Evolutionary conservation across 2,113 vertebrate genomes (phyloP), one percentile per base, ranked within the genome.

Genomic region (Aphyosemion australe): DNA sequence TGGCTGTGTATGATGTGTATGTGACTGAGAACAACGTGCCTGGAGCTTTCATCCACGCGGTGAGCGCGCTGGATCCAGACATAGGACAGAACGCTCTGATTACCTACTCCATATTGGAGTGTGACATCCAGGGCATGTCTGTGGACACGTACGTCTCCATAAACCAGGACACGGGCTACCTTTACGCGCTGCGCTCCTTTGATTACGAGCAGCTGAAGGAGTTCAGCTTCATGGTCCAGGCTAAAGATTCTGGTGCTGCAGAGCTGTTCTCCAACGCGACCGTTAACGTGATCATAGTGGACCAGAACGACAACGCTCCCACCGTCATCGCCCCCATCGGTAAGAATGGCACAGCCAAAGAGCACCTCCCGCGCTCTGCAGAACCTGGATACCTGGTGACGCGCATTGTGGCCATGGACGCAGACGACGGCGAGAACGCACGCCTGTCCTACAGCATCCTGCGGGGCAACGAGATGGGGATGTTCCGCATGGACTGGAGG

Each of bases 401-500:
- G 21, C 94, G 96, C 20, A 91, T 99, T 43, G 94, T 96, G 41
- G 97, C 97, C 0, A 96, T 96, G 91, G 97, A 99, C 77, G 93
- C 95, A 0, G 97, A 99, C 64, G 96, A 98, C 18, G 95, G 97
- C 0, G 97, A 99, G 73, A 99, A 97, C 86, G 96, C 96, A 2
- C 94, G 97, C 15, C 93, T 99, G 67, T 98, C 97, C 37, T 99
- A 97, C 83, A 97, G 96, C 89, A 94, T 99, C 51, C 91, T 94
- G 71, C 90, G 95, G 16, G 97, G 97, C 62, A 99, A 99, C 59
- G 97, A 99, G 62, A 94, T 96, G 89, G 95, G 95, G 47, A 93
- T 98, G 63, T 99, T 99, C 76, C 94, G 97, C 59, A 95, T 99
- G 94, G 97, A 99, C 86, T 98, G 97, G 97, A 94, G 97, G 84